Conservation (phyloP, 2,113 vertebrate genomes). For the Carollia perspicillata region DNA sequence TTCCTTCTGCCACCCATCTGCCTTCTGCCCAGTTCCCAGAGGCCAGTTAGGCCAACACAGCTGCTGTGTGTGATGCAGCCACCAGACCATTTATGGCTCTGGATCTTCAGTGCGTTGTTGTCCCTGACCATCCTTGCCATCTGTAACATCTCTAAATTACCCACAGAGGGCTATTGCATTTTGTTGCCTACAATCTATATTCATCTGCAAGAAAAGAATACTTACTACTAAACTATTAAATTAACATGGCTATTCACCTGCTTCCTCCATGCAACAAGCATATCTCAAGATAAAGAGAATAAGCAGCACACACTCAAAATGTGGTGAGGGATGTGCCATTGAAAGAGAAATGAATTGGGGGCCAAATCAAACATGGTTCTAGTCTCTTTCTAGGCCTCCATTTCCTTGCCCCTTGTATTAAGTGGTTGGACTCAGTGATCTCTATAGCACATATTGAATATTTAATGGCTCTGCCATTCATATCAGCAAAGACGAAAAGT, state of each 20-base stretch:
- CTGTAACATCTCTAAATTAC: neutral
- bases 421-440: neutral
- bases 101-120: neutral
- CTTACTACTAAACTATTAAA: neutral
- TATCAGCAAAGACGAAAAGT: neutral
- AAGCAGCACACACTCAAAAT: neutral
- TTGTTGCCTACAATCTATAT: neutral
- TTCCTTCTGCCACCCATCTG: neutral
- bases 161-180: neutral
- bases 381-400: neutral
- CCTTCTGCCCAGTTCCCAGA: neutral
- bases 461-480: neutral
- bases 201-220: neutral
- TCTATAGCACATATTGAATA: neutral
- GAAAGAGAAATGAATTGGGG: neutral
- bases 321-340: neutral
- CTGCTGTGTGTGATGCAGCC: neutral
- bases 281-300: neutral
- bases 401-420: neutral
- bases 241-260: neutral
- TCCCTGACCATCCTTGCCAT: neutral
- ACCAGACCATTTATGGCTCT: no score
- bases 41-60: neutral
- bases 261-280: neutral
- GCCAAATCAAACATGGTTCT: neutral